A percentile compares a stretch with the other conserved stretches of the same genome.
Evolutionary conservation across 2,113 vertebrate species (phyloP).

Genomic region (Rhizomys pruinosus): DNA sequence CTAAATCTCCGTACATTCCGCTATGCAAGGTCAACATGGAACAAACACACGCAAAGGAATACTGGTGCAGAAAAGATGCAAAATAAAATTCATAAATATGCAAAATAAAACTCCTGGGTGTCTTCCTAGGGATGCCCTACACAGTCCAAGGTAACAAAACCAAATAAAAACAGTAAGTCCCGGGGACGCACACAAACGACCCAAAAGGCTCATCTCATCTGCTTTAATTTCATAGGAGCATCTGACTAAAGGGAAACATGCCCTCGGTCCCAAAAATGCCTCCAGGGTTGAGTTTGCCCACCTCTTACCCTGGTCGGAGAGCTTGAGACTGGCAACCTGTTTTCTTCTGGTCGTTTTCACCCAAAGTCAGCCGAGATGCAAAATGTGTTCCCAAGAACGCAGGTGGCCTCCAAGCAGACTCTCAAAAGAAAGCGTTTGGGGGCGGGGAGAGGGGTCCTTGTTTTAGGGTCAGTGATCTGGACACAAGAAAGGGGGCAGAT

Average conservation of each 20-base stretch:
- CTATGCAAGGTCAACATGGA: neutral
- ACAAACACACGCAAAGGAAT: neutral
- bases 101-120: neutral
- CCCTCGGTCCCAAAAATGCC: neutral
- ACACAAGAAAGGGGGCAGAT: neutral
- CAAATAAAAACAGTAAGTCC: constrained; percentile 21
- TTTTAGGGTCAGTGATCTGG: neutral
- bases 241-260: neutral
- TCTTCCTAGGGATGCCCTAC: neutral
- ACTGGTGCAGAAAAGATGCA: neutral
- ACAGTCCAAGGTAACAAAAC: neutral
- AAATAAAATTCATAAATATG: neutral
- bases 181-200: neutral
- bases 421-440: neutral
- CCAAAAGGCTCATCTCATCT: neutral
- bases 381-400: constrained; percentile 1
- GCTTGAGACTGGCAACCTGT: constrained; percentile 3
- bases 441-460: neutral
- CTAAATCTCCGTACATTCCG: neutral
- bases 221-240: neutral
- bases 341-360: constrained; percentile 14
- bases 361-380: neutral
- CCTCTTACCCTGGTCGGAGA: constrained; percentile 65
- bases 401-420: neutral
- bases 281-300: constrained; percentile 1